Percentiles rank a stretch among this genome's conserved stretches.
Evolutionary conservation across 2,888 invertebrate genomes (phyloP).

Genomic region (Azorinus chamasolen): DNA sequence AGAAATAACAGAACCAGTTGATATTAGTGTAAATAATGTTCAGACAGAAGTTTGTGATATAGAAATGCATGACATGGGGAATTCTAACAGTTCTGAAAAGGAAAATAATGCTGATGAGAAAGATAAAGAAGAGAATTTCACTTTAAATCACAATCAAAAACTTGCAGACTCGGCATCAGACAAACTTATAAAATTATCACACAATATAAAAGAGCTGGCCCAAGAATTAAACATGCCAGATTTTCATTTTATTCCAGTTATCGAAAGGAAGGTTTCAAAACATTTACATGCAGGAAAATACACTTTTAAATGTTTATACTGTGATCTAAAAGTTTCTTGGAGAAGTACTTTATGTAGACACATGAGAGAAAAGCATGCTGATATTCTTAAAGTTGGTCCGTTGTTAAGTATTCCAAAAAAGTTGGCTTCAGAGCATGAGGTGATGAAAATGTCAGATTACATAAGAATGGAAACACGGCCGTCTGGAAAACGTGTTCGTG

Average conservation of each 20-base stretch:
- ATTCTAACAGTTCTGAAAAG: too few species aligned
- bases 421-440: constrained; percentile 57
- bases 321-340: constrained; percentile 73
- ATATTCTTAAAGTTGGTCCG: constrained; percentile 69
- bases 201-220: constrained; percentile 4
- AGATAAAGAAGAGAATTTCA: too few species aligned
- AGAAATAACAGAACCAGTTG: not conserved
- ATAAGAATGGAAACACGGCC: constrained; percentile 35
- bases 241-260: constrained; percentile 53
- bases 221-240: constrained; percentile 51
- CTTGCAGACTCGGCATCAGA: too few species aligned
- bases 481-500: constrained; percentile 53
- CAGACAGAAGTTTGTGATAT: not conserved
- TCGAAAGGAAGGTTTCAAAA: constrained; percentile 19
- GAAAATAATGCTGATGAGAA: too few species aligned
- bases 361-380: constrained; percentile 77
- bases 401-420: constrained; percentile 53
- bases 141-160: too few species aligned
- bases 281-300: constrained; percentile 67
- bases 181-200: too few species aligned
- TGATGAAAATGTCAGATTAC: constrained; percentile 81
- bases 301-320: constrained; percentile 79
- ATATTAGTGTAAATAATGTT: not conserved
- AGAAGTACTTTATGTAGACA: constrained; percentile 75
- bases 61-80: too few species aligned